Conservation (phyloP, 2,888 invertebrate species). For the Synanthedon vespiformis region DNA sequence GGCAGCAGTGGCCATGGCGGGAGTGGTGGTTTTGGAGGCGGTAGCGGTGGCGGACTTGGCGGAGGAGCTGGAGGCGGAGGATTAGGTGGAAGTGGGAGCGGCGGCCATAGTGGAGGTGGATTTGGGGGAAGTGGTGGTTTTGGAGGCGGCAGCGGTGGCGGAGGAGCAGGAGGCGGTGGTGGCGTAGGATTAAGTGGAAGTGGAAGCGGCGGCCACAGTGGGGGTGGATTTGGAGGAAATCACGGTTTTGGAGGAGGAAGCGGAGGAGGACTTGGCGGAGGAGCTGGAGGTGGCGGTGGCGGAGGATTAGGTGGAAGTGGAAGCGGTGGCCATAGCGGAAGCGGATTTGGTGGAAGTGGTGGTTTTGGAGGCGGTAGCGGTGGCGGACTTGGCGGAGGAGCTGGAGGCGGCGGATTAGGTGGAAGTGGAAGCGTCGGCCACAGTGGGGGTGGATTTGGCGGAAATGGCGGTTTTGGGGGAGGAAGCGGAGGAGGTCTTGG, state of each 20-base stretch:
- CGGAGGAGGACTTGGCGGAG: constrained; percentile 12
- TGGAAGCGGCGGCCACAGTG: constrained; percentile 15
- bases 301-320: constrained; percentile 22
- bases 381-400: constrained; percentile 14
- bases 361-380: constrained; percentile 11
- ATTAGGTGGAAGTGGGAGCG: constrained; percentile 17
- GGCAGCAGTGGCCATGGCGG: constrained; percentile 17
- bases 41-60: constrained; percentile 9
- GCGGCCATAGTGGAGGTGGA: constrained; percentile 20
- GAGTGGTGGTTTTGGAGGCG: constrained; percentile 13
- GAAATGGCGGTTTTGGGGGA: constrained; percentile 14
- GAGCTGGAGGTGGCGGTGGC: constrained; percentile 23
- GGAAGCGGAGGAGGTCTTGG: constrained; percentile 12
- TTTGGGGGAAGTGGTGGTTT: constrained; percentile 21
- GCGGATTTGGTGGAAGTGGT: constrained; percentile 25
- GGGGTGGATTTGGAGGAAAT: constrained; percentile 23
- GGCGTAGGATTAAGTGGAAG: constrained; percentile 22
- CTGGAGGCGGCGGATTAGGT: constrained; percentile 23
- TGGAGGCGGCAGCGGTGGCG: constrained; percentile 11
- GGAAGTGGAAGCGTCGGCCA: constrained; percentile 17
- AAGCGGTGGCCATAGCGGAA: constrained; percentile 16
- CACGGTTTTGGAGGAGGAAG: constrained; percentile 13
- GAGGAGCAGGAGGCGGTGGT: constrained; percentile 24
- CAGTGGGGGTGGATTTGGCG: constrained; percentile 22
- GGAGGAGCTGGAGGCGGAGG: constrained; percentile 24